Base-by-base conservation (phyloP, 2,113 vertebrate genomes). In the Eolophus roseicapilla region DNA sequence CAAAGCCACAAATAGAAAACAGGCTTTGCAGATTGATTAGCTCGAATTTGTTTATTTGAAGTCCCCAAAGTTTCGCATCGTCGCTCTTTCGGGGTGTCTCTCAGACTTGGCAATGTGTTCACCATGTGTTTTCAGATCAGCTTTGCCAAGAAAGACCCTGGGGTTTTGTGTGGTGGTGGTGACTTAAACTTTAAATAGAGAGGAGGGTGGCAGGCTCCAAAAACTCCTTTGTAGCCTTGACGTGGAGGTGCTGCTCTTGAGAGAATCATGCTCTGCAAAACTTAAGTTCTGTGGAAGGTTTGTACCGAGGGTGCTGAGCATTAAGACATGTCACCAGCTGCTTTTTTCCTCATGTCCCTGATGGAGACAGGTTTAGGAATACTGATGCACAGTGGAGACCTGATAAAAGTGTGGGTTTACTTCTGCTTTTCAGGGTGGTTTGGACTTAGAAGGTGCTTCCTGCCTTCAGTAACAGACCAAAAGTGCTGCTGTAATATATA, bases 1-100 rank as follows among this genome's bases (percentile, higher is more conserved):
- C 80, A 53, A 96, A 97, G 86, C 95, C 95, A 43, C 96, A 96
- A 96, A 96, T 79, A 91, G 70, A 82, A 93, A 94, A 85, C 96
- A 97, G 93, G 70, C 91, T 84, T 76, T 85, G 57, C 92, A 87
- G 77, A 91, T 70, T 93, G 90, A 96, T 96, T 87, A 65, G 92
- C 74, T 96, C 31, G 62, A 57, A 89, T 92, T 92, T 94, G 88
- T 93, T 96, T 96, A 93, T 95, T 97, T 96, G 91, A 94, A 95
- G 92, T 95, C 78, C 79, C 77, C 17, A 88, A 93, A 96, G 88
- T 88, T 93, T 93, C 8, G 3, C 25, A 4, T 93, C 9, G 15
- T 79, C 7, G 23, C 74, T 88, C 69, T 92, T 95, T 89, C 1
- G 37, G 91, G 83, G 93, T 89, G 83, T 89, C 83, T 91, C 77